A percentile compares a stretch with the other conserved stretches of the same genome.
Conservation (phyloP, 1,140 invertebrate genomes). For the Vanessa atalanta region DNA sequence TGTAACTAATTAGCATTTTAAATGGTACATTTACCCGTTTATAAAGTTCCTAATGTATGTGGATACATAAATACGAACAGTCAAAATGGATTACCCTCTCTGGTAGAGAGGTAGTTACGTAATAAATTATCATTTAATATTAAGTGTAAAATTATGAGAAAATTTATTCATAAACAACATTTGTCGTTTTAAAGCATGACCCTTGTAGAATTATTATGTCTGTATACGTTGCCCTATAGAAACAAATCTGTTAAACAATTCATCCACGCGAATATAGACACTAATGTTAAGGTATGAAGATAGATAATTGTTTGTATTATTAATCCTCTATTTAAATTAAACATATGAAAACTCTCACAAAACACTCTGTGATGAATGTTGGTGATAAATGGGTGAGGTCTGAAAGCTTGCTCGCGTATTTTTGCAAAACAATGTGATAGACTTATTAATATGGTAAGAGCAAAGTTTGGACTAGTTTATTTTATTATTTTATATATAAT, state of each 20-base stretch:
- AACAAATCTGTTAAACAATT: neutral
- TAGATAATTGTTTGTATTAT: neutral
- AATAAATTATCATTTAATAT: neutral
- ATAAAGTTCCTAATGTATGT: too few species aligned
- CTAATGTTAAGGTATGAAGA: neutral
- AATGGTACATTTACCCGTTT: too few species aligned
- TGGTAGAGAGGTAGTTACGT: neutral
- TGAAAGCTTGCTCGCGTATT: slow-evolving; percentile 27
- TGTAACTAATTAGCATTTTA: too few species aligned
- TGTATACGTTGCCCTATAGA: neutral
- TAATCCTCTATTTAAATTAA: slow-evolving; percentile 22
- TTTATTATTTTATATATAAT: too few species aligned
- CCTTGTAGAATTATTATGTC: slow-evolving; percentile 22
- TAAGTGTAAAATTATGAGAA: slow-evolving; percentile 4
- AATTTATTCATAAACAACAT: slow-evolving; percentile 28
- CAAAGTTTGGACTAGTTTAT: neutral
- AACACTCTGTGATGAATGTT: slow-evolving; percentile 37
- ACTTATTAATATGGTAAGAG: slow-evolving; percentile 1
- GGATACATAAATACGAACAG: too few species aligned
- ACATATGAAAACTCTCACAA: slow-evolving; percentile 24
- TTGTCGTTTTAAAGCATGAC: slow-evolving; percentile 31
- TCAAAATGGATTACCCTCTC: too few species aligned
- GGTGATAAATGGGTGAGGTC: slow-evolving; percentile 47
- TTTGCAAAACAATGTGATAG: slow-evolving; percentile 16
- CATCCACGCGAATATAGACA: neutral